Percentiles rank a stretch among this genome's conserved stretches.
Evolutionary conservation across 2,113 vertebrate genomes (phyloP).

Genomic region (Paedocypris sp.): DNA sequence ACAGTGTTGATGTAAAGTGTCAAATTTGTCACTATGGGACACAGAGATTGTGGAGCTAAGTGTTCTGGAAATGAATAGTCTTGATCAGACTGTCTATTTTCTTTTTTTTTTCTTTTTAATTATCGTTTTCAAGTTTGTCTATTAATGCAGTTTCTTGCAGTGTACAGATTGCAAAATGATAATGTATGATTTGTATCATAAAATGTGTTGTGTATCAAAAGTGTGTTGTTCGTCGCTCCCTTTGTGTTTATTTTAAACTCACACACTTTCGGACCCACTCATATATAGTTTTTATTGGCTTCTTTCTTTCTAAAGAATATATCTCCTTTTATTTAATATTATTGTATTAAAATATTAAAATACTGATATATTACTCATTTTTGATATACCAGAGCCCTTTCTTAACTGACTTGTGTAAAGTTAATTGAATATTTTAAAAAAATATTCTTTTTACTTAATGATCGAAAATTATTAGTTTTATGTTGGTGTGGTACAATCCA

Average conservation of each 20-base stretch:
- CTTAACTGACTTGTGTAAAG: too few species aligned
- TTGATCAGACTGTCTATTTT: constrained; percentile 49
- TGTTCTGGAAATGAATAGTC: constrained; percentile 50
- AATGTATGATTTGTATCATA: constrained; percentile 64
- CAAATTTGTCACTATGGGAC: constrained; percentile 48
- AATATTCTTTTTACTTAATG: too few species aligned
- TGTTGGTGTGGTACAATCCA: too few species aligned
- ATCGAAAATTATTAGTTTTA: too few species aligned
- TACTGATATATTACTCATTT: too few species aligned
- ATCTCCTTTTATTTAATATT: too few species aligned
- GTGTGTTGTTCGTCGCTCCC: constrained; percentile 23
- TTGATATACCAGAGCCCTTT: too few species aligned
- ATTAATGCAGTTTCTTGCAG: constrained; percentile 58
- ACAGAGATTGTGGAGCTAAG: constrained; percentile 52
- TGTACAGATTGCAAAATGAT: constrained; percentile 51
- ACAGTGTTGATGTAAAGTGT: constrained; percentile 66
- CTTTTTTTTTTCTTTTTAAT: constrained; percentile 53
- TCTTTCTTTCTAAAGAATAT: too few species aligned
- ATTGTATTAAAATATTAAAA: too few species aligned
- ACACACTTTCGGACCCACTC: too few species aligned
- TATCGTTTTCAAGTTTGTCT: constrained; percentile 60
- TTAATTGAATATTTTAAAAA: too few species aligned
- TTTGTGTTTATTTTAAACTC: constrained; percentile 13
- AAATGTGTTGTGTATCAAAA: constrained; percentile 63
- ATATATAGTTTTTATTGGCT: too few species aligned